These are phyloP conservation scores for Trilocha varians DNA, from an alignment of 2,888 invertebrate species.

Conservation along the genomic window DNA sequence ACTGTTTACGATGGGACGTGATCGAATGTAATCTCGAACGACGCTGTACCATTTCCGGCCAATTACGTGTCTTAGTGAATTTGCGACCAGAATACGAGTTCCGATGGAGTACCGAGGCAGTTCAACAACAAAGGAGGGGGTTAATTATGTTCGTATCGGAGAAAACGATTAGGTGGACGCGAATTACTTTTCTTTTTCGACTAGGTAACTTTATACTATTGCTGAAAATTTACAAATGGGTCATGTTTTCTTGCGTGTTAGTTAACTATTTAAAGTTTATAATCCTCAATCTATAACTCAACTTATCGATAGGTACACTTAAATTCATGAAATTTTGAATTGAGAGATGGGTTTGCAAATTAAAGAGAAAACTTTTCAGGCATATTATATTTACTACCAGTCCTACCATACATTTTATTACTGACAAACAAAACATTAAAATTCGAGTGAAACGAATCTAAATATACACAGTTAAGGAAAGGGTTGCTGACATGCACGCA, in stretches of 20 bases:
- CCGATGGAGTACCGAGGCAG: conserved; percentile 11
- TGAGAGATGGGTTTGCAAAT: no score
- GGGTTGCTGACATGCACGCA: neutral
- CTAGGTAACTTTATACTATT: neutral
- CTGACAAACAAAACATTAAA: no score
- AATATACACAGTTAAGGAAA: conserved; percentile 15
- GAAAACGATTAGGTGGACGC: conserved; percentile 11
- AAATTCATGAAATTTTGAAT: no score
- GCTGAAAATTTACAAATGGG: no score
- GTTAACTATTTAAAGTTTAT: no score
- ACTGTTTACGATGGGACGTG: conserved; percentile 51
- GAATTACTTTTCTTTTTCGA: neutral
- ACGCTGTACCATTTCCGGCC: conserved; percentile 50
- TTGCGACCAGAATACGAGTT: conserved; percentile 28
- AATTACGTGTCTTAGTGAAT: conserved; percentile 53
- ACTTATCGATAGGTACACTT: no score
- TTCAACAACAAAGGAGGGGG: conserved; percentile 19
- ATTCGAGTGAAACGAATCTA: conserved; percentile 4
- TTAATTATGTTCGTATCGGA: conserved; percentile 30
- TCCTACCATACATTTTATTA: no score
- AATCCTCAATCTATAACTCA: no score
- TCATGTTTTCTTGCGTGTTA: no score
- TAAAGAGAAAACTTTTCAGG: no score
- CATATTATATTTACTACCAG: no score
- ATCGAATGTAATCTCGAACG: conserved; percentile 49